Evolutionary conservation across 2,888 invertebrate species (phyloP), one percentile per base, ranked within the genome.

Genomic region (Tenthredo scrophulariae): DNA sequence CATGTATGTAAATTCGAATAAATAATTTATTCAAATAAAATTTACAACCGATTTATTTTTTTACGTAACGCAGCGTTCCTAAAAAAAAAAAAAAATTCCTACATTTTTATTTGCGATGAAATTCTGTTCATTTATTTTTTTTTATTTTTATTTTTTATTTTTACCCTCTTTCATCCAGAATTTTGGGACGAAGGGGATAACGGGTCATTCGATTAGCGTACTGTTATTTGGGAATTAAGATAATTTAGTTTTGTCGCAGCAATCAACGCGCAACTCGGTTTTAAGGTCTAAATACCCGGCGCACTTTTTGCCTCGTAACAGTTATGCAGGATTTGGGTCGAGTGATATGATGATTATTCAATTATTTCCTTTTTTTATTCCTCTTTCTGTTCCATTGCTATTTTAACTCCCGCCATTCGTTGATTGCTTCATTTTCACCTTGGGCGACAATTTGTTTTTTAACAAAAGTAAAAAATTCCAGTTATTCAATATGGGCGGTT

Each of bases 161-260:
- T 22, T 13, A 22, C 10, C 22, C 54, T n/a, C 54, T 54, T 7
- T 54, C 5, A n/a, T n/a, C 1, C n/a, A 1, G 62, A 26, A 62
- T 26, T 26, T 9, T 3, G 62, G 62, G 18, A 50, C 18, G 18
- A 62, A 0, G 26, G 9, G 62, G 22, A 26, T 13, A 22, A 26
- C 10, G 62, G 62, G 26, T 62, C 62, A 67, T 67, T 33, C 67
- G 33, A 67, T 67, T 33, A 67, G 67, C 33, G 22, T 33, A 33
- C 18, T 33, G 67, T 33, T 67, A 67, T 67, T 67, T 67, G 33
- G 67, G 67, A 33, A 67, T 67, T 13, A 67, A 67, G 33, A 67
- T 67, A 33, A 67, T 67, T 67, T 26, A 67, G 33, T 33, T 67
- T 67, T 67, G 67, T 67, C 67, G 29, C 29, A 15, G 33, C 33